A percentile compares a stretch with the other conserved stretches of the same genome.
These are phyloP conservation scores for Amphibalanus amphitrite DNA, from an alignment of 1,140 invertebrate species.

Conservation along the genomic window DNA sequence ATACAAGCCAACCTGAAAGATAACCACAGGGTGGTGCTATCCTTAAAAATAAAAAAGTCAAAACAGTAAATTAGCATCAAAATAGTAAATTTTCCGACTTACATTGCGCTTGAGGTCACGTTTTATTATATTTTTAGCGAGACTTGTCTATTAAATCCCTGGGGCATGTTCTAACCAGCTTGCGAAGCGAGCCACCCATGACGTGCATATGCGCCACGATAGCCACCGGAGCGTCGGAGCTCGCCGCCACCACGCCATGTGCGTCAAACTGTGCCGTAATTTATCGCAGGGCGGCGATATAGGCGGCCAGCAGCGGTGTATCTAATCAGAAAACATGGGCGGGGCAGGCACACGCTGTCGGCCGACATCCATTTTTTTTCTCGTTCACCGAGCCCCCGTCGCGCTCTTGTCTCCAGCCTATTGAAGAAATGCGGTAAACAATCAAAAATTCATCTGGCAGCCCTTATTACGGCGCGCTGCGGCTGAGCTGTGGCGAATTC, in stretches of 20 bases:
- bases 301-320: neutral
- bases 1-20: too few species aligned
- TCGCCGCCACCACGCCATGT: neutral
- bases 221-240: too few species aligned
- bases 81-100: too few species aligned
- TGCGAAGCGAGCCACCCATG: too few species aligned
- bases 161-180: too few species aligned
- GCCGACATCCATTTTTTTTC: neutral
- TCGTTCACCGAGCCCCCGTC: neutral
- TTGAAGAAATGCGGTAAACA: neutral
- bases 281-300: neutral
- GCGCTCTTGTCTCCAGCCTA: neutral
- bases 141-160: too few species aligned
- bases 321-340: neutral
- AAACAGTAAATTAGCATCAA: too few species aligned
- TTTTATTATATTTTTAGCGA: too few species aligned
- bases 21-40: too few species aligned
- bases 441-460: conserved; percentile 1
- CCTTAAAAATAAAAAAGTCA: too few species aligned
- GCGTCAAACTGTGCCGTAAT: neutral
- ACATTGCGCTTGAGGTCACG: too few species aligned
- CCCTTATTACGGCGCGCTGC: neutral
- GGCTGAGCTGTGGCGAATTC: neutral
- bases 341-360: neutral
- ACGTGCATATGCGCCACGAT: neutral